Conservation (phyloP, 35 echinoderm and acorn worm genomes). For the Ptychodera flava region DNA sequence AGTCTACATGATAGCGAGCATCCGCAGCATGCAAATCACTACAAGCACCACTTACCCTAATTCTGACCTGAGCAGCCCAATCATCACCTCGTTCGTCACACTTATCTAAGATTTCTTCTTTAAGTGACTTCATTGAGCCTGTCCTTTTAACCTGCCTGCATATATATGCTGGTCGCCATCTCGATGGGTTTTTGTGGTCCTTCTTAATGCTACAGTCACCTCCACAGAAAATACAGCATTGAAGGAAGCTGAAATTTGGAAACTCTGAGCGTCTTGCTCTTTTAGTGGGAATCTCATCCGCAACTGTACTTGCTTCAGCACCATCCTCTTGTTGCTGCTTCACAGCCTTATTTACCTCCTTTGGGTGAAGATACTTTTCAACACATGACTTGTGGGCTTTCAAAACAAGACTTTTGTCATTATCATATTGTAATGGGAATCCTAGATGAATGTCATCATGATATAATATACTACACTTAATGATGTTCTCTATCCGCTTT, state of each 20-base stretch:
- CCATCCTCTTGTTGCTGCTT: background rate
- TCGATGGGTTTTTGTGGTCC: constrained; percentile 11
- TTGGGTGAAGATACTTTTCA: constrained; percentile 24
- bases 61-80: constrained; percentile 45
- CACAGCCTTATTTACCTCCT: constrained; percentile 1
- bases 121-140: constrained; percentile 25
- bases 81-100: constrained; percentile 43
- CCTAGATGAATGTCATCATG: constrained; percentile 19
- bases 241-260: constrained; percentile 23
- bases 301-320: background rate
- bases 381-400: constrained; percentile 15
- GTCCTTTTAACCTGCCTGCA: constrained; percentile 16
- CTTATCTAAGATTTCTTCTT: constrained; percentile 15
- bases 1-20: constrained; percentile 56
- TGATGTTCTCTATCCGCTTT: constrained; percentile 17
- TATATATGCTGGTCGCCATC: constrained; percentile 20
- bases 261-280: background rate
- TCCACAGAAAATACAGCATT: constrained; percentile 40
- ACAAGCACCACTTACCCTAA: constrained; percentile 35
- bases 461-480: constrained; percentile 27
- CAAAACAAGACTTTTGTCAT: background rate
- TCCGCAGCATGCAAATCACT: constrained; percentile 71
- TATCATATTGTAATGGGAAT: constrained; percentile 9
- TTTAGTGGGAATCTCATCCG: background rate
- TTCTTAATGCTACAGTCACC: constrained; percentile 9